Evolutionary conservation across 1,140 invertebrate genomes (phyloP), one percentile per base, ranked within the genome.

Genomic region (Teleopsis dalmanni): DNA sequence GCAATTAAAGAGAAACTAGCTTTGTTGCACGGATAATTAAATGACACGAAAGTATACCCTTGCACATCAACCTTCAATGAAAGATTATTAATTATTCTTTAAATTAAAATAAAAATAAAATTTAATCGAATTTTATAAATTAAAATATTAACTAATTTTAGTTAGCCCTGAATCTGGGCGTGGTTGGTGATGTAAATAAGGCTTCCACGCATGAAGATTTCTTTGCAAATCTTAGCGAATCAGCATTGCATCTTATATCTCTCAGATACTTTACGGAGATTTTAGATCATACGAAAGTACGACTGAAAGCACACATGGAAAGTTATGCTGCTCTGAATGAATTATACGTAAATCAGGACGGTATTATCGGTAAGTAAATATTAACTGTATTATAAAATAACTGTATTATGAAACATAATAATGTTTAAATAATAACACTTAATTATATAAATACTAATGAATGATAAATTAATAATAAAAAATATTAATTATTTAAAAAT

Each of bases 161-260:
- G 67, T 49, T 70, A 14, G 64, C 64, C 13, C 52, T 62, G 47
- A 65, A 62, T 38, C 35, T 70, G 44, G 62, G 60, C 42, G 56
- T 70, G 3, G 56, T 70, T 50, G 53, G 52, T n/a, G 66, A 70
- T 57, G 47, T 53, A 52, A 56, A 57, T 29, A 70, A 70, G 56
- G 66, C 67, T 60, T 62, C 64, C 57, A 65, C 55, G 46, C 60
- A 70, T 57, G 67, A 70, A 60, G 67, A 70, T 47, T 70, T 70
- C 48, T 68, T 70, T 55, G 67, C 66, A 44, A 65, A 58, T 23
- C 44, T 70, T 33, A 70, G 66, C 42, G 59, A 63, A 54, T 60
- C 62, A 13, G 58, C 65, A 2, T 44, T 68, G 36, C 60, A 70
- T 50, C 43, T 62, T 31, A 58, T 62, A 19, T 55, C 55, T 44